phyloP scores from a whole-genome alignment of 2,113 vertebrate genomes.

The Xerus inauris region DNA sequence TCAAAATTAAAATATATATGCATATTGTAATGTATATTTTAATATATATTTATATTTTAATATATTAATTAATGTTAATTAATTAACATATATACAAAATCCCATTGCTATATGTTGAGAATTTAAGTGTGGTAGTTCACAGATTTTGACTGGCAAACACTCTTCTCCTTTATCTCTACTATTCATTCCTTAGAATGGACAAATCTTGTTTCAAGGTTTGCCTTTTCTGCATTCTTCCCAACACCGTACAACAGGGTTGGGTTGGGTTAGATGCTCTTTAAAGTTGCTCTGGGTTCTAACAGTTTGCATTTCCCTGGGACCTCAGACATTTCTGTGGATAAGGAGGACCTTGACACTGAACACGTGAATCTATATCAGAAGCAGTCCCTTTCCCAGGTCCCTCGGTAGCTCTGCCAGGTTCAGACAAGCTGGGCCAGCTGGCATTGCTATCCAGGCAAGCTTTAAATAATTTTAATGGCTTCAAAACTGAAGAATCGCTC shows the following conservation, averaged over 20 bases:
- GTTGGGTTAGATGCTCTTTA: neutral
- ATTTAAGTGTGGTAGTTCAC: neutral
- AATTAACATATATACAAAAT: too few species aligned
- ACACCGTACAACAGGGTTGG: accelerated
- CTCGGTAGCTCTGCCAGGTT: neutral
- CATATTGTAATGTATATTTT: too few species aligned
- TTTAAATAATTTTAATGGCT: constrained; percentile 83
- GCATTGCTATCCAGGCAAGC: constrained; percentile 76
- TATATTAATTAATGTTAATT: too few species aligned
- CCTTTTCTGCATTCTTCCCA: neutral
- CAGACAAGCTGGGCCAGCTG: constrained; percentile 71
- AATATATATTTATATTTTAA: too few species aligned
- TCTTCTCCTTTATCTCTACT: neutral
- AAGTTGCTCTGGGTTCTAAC: neutral
- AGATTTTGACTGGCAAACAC: neutral
- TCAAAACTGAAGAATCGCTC: constrained; percentile 72
- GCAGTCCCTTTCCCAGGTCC: neutral
- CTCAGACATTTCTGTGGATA: neutral
- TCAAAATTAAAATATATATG: neutral
- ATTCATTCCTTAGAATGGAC: neutral
- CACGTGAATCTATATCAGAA: neutral
- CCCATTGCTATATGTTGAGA: neutral
- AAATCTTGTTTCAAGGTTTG: neutral
- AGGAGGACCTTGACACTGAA: neutral
- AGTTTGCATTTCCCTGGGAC: neutral